Conservation (phyloP, 2,113 vertebrate genomes). For the Pelmatolapia mariae region DNA sequence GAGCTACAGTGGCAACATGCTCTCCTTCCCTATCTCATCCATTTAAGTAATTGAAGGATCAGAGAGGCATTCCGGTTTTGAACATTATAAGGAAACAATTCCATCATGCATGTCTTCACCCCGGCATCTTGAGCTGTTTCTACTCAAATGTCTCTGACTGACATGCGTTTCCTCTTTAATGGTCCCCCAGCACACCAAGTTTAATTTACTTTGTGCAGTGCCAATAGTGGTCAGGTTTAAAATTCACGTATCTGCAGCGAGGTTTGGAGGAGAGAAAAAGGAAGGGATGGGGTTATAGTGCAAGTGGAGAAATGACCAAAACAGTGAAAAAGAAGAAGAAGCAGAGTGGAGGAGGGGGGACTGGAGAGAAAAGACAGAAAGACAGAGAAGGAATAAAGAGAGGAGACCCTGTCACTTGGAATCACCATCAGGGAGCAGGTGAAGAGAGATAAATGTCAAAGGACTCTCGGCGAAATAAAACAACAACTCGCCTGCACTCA, state of each 20-base stretch:
- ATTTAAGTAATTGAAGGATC: constrained; percentile 69
- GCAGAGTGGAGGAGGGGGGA: not conserved
- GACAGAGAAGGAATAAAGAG: constrained; percentile 1
- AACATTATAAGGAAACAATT: constrained; percentile 48
- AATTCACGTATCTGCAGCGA: not conserved
- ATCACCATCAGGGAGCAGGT: constrained; percentile 69
- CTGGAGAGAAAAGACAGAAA: not conserved
- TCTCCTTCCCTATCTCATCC: constrained; percentile 33
- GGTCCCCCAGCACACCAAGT: constrained; percentile 11
- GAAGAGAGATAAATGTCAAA: constrained; percentile 74
- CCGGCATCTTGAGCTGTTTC: not conserved
- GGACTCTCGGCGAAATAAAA: constrained; percentile 65
- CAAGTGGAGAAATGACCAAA: not conserved
- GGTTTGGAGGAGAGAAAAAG: not conserved
- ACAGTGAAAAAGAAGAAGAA: not conserved
- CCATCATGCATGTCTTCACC: constrained; percentile 46
- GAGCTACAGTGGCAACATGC: constrained; percentile 11
- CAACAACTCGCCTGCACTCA: constrained; percentile 54
- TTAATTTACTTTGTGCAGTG: constrained; percentile 37
- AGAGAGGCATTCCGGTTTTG: constrained; percentile 38
- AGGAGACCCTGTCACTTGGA: constrained; percentile 52
- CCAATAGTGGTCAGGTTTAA: not conserved
- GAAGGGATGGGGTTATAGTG: not conserved
- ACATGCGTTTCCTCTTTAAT: constrained; percentile 36
- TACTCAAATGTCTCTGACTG: constrained; percentile 15